These are phyloP conservation scores for Sarcophaga rosellei DNA, from an alignment of 2,888 invertebrate species.

Conservation along the genomic window DNA sequence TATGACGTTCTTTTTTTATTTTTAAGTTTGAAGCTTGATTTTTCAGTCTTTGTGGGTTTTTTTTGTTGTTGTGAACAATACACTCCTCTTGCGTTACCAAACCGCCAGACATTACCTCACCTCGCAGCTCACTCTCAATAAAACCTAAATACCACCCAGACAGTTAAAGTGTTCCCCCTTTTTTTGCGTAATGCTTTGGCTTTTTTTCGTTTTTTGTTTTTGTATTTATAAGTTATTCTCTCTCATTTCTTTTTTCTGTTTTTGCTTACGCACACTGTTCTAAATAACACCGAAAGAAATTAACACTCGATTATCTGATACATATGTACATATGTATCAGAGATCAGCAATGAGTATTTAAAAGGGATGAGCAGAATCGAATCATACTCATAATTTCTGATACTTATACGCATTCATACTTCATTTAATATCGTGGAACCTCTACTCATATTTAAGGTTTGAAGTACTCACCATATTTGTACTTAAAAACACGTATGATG, in stretches of 20 bases:
- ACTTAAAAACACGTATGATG: too few species aligned
- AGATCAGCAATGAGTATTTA: too few species aligned
- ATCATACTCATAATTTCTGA: too few species aligned
- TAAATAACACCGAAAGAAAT: slow-evolving; percentile 40
- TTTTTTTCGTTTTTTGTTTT: slow-evolving; percentile 4
- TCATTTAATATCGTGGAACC: too few species aligned
- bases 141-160: slow-evolving; percentile 55
- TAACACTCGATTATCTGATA: background rate
- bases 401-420: too few species aligned
- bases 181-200: slow-evolving; percentile 48
- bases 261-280: slow-evolving; percentile 55
- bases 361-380: too few species aligned
- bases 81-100: slow-evolving; percentile 33
- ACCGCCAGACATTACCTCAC: slow-evolving; percentile 59
- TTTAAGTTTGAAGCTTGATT: slow-evolving; percentile 16
- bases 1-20: slow-evolving; percentile 12
- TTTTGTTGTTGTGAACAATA: slow-evolving; percentile 38
- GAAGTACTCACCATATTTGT: too few species aligned
- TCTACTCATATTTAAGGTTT: too few species aligned
- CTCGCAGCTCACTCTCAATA: slow-evolving; percentile 16
- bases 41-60: background rate
- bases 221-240: background rate
- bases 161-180: slow-evolving; percentile 54
- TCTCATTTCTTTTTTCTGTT: slow-evolving; percentile 20
- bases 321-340: too few species aligned